Base-by-base conservation (phyloP, 1,140 invertebrate genomes). In the Scaptomyza pallida region DNA sequence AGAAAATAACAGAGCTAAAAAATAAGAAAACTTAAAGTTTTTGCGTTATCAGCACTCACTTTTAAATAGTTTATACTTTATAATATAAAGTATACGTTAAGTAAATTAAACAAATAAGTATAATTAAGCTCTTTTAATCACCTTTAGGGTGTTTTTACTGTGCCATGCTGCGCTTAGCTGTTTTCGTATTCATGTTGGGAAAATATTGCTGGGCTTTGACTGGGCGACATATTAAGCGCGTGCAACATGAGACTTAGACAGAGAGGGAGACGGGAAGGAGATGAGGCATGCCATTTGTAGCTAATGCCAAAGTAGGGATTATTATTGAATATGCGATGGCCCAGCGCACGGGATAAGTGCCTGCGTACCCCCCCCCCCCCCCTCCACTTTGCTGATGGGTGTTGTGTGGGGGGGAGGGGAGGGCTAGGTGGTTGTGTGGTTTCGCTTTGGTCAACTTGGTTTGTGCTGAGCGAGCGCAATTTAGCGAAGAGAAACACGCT, bases 321-420 rank as follows among this genome's bases (percentile, higher is more conserved):
- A 72, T 68, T 60, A 67, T 67, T 72, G 63, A 63, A 67, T 68
- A 67, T 67, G 63, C 54, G 48, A 47, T 45, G 54, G 48, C 47
- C 3, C 9, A 52, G 8, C 64, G 17, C n/a, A 45, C 17, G 45
- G 15, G 12, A 33, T 50, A 60, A 45, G 55, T 59, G 61, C 23
- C 23, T 56, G 67, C 59, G 23, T 48, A 44, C 21, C 21, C 23
- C 5, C 0, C 23, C 3, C 23, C 5, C 23, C 4, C 23, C 1
- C 23, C 5, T 26, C 6, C 2, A 26, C 0, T 26, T n/a, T 4
- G 23, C 6, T 26, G 3, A 26, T 21, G 23, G 23, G 5, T 26
- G 21, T 26, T 35, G 23, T 4, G 6, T 23, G 15, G 35, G 55
- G 16, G 26, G 21, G n/a, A 4, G 16, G 26, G 10, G 10, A 15